Conservation (phyloP, 2,797 vertebrate genomes). For the Syndactyla subalaris region DNA sequence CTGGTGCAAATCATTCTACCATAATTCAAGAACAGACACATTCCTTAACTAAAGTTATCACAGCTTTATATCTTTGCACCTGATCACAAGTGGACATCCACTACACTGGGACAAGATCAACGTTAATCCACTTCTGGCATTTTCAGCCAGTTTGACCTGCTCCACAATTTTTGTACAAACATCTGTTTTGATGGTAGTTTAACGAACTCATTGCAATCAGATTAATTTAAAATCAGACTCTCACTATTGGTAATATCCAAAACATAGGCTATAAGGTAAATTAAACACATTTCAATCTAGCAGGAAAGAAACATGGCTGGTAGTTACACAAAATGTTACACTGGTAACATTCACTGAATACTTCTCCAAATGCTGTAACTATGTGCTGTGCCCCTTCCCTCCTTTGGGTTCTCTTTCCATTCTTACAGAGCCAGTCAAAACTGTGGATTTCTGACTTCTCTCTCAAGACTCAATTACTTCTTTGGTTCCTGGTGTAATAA, state of each 20-base stretch:
- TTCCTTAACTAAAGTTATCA: neutral
- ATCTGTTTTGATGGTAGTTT: neutral
- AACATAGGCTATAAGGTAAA: neutral
- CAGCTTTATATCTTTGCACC: neutral
- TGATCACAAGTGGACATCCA: neutral
- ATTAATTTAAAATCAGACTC: neutral
- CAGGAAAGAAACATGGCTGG: neutral
- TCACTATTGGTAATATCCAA: neutral
- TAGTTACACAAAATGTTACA: neutral
- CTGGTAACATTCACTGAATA: neutral
- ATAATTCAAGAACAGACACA: neutral
- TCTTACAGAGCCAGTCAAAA: neutral
- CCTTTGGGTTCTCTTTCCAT: neutral
- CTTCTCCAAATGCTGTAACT: neutral
- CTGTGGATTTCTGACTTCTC: neutral
- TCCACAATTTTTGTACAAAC: neutral
- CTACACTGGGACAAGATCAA: neutral
- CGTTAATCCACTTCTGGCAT: neutral
- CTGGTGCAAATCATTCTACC: neutral
- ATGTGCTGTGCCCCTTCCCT: neutral
- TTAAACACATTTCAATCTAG: neutral
- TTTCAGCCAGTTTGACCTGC: neutral
- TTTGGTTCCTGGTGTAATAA: neutral
- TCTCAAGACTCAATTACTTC: neutral
- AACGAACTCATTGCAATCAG: neutral